Evolutionary conservation across 2,888 invertebrate genomes (phyloP).

Genomic region (Eustalomyia histrio): DNA sequence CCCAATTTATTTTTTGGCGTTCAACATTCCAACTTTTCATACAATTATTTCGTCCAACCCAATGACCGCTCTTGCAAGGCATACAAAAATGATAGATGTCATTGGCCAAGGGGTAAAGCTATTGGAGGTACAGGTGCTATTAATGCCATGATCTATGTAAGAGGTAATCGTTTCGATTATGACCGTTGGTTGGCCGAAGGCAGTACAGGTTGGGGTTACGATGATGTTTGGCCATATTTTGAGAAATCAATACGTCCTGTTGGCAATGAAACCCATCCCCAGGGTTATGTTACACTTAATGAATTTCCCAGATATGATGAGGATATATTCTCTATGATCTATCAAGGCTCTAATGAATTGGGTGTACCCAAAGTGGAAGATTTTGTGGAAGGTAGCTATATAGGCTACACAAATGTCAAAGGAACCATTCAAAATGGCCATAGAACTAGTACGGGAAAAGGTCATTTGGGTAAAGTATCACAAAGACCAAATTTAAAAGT

Average conservation of each 20-base stretch:
- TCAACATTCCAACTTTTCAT: slow-evolving; percentile 67
- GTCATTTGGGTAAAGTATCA: slow-evolving; percentile 82
- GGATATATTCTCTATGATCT: slow-evolving; percentile 70
- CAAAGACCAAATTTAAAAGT: slow-evolving; percentile 81
- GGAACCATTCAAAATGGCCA: slow-evolving; percentile 83
- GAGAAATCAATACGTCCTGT: slow-evolving; percentile 83
- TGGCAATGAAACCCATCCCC: slow-evolving; percentile 57
- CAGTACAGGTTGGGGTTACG: slow-evolving; percentile 83
- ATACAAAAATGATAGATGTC: slow-evolving; percentile 73
- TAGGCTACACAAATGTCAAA: slow-evolving; percentile 80
- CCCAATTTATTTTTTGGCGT: slow-evolving; percentile 65
- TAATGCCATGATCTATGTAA: slow-evolving; percentile 83
- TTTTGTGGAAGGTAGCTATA: slow-evolving; percentile 76
- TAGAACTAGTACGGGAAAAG: slow-evolving; percentile 87
- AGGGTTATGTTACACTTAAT: slow-evolving; percentile 78
- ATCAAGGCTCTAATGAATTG: slow-evolving; percentile 79
- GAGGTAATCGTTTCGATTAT: slow-evolving; percentile 83
- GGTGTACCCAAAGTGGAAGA: slow-evolving; percentile 77
- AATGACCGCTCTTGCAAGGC: slow-evolving; percentile 68
- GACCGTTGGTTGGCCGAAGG: slow-evolving; percentile 83
- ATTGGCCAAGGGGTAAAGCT: slow-evolving; percentile 82
- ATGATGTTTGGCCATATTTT: slow-evolving; percentile 88
- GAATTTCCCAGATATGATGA: slow-evolving; percentile 70
- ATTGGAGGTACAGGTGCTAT: slow-evolving; percentile 84
- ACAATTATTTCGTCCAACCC: slow-evolving; percentile 68